phyloP scores from a whole-genome alignment of 2,113 vertebrate genomes.

The Mustela nigripes region DNA sequence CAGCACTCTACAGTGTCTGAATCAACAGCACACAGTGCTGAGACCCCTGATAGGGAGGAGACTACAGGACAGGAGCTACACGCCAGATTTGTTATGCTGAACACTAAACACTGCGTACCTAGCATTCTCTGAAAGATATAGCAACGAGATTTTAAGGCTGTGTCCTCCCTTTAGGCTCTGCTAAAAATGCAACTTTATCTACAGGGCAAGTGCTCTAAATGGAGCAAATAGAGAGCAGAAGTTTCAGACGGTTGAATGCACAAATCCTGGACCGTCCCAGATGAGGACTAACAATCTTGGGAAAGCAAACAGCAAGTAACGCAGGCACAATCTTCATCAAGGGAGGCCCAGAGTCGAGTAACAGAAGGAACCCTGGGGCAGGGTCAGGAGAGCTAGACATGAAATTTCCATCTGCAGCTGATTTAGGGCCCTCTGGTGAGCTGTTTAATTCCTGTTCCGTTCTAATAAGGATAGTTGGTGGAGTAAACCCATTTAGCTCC shows the following conservation, averaged over 20 bases:
- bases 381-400: background rate
- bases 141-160: background rate
- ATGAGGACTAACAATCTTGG: background rate
- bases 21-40: background rate
- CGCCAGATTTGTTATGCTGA: background rate
- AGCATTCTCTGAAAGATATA: background rate
- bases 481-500: background rate
- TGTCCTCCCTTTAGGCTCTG: background rate
- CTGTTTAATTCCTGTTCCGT: background rate
- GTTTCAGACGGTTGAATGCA: background rate
- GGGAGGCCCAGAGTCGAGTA: background rate
- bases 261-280: background rate
- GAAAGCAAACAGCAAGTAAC: background rate
- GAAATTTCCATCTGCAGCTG: background rate
- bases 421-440: background rate
- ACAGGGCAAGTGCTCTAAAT: background rate
- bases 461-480: background rate
- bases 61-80: background rate
- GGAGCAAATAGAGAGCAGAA: background rate
- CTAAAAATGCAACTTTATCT: constrained; percentile 19
- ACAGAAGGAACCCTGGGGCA: background rate
- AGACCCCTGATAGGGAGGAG: background rate
- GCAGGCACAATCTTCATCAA: background rate
- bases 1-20: background rate
- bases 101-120: background rate